phyloP scores from a whole-genome alignment of 2,888 invertebrate species.

The Physocephala rufipes region DNA sequence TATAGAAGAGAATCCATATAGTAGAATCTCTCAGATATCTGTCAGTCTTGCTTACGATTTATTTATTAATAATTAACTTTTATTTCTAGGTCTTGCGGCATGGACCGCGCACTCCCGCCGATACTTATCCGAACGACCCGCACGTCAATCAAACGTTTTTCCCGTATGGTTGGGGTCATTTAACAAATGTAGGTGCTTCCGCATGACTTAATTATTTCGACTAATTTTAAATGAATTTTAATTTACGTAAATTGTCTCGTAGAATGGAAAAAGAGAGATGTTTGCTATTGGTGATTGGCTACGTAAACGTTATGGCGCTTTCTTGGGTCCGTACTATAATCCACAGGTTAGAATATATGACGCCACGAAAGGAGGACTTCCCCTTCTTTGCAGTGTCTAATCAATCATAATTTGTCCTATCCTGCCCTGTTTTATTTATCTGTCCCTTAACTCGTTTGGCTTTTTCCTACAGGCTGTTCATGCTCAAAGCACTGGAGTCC shows the following conservation, averaged over 20 bases:
- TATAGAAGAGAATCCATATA: too few relatives aligned
- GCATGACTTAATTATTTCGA: neutral
- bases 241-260: too few relatives aligned
- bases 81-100: conserved; percentile 81
- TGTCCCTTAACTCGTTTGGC: neutral
- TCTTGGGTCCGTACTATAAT: conserved; percentile 71
- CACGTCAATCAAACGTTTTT: conserved; percentile 72
- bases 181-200: conserved; percentile 74
- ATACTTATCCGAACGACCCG: conserved; percentile 80
- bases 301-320: conserved; percentile 71
- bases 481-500: conserved; percentile 77
- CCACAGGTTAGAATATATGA: conserved; percentile 65
- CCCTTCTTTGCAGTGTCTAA: conserved; percentile 2
- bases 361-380: too few relatives aligned
- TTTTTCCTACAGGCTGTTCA: conserved; percentile 66
- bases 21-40: too few relatives aligned
- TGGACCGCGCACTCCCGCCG: conserved; percentile 81
- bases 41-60: neutral
- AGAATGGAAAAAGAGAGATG: conserved; percentile 74
- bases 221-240: neutral
- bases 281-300: conserved; percentile 75
- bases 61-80: too few relatives aligned
- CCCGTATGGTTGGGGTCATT: conserved; percentile 82
- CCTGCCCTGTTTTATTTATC: neutral
- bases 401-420: conserved; percentile 3